These are phyloP conservation scores for Zosterops japonicus DNA, from an alignment of 2,113 vertebrate species.

Conservation along the genomic window DNA sequence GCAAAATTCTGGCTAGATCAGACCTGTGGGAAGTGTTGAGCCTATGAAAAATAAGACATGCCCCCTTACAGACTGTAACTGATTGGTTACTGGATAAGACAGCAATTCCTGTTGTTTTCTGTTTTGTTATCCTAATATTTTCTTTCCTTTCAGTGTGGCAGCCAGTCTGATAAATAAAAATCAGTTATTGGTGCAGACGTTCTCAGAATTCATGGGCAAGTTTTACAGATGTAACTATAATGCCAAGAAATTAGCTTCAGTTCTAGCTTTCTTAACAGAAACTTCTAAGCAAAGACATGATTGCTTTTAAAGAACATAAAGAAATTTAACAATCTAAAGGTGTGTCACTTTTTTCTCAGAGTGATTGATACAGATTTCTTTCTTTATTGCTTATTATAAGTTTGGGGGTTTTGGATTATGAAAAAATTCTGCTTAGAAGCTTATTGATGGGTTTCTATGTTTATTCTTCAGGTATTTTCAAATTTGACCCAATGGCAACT, in stretches of 20 bases:
- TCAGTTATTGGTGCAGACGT: background rate
- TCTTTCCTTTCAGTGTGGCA: background rate
- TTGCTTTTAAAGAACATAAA: background rate
- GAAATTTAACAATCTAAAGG: background rate
- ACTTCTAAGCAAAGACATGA: background rate
- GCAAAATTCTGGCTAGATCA: background rate
- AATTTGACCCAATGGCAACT: background rate
- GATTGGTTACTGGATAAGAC: background rate
- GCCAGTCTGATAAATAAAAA: background rate
- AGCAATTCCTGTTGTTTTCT: background rate
- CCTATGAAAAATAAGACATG: rapidly evolving
- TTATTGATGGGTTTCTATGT: background rate
- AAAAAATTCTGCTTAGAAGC: background rate
- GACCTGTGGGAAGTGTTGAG: background rate
- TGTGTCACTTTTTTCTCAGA: background rate
- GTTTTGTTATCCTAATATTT: background rate
- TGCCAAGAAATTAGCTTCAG: background rate
- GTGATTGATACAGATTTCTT: background rate
- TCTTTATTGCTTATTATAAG: background rate
- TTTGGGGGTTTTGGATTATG: background rate
- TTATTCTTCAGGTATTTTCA: background rate
- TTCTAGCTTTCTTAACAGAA: background rate
- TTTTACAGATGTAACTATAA: background rate
- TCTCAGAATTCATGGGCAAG: background rate
- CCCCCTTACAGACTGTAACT: background rate